These are phyloP conservation scores for Melanotaenia pygmaea DNA, from an alignment of 2,797 vertebrate genomes.

Conservation along the genomic window DNA sequence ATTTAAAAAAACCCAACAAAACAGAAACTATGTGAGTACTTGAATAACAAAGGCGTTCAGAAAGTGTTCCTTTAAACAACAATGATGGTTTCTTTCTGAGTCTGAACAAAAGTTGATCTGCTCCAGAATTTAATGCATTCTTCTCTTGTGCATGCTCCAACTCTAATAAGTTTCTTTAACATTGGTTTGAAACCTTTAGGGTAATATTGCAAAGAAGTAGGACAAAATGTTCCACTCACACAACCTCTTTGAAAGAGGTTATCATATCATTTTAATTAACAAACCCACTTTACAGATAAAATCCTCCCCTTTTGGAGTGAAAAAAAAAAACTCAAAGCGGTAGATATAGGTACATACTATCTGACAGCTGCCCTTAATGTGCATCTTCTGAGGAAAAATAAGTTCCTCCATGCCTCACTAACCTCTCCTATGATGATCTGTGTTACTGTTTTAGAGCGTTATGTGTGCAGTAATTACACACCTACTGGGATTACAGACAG, in stretches of 20 bases:
- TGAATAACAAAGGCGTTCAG: neutral
- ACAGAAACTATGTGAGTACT: neutral
- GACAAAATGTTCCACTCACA: neutral
- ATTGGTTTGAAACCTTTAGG: neutral
- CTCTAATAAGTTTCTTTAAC: neutral
- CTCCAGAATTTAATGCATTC: neutral
- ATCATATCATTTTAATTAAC: neutral
- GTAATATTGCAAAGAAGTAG: neutral
- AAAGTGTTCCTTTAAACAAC: neutral
- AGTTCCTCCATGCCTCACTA: neutral
- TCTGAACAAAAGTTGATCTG: neutral
- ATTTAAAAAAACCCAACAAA: neutral
- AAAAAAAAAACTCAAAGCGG: too few species aligned
- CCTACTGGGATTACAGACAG: neutral
- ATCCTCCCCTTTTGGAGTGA: neutral
- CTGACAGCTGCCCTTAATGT: neutral
- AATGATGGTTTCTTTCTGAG: neutral
- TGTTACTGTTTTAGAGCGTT: neutral
- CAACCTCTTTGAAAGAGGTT: neutral
- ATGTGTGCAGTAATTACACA: neutral
- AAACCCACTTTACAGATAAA: neutral
- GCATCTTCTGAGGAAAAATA: neutral
- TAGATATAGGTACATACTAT: slow-evolving; percentile 1
- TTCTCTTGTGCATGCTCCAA: neutral
- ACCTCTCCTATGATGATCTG: neutral